Percentiles rank a stretch among this genome's conserved stretches.
Evolutionary conservation across 2,888 invertebrate genomes (phyloP).

Genomic region (Hypselothyrea guttata): DNA sequence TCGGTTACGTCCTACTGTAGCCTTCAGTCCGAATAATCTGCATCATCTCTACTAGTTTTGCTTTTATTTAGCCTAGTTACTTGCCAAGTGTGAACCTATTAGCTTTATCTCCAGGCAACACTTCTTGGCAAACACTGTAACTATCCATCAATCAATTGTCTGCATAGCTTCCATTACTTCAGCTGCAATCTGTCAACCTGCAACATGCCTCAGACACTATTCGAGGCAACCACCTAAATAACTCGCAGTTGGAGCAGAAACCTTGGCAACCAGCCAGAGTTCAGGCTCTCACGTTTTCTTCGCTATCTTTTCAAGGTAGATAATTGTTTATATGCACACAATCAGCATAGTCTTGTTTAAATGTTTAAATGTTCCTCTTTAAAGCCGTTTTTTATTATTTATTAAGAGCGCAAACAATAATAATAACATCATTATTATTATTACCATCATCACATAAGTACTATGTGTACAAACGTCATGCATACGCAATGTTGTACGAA

Average conservation of each 20-base stretch:
- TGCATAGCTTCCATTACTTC: conserved; percentile 1
- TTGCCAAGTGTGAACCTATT: conserved; percentile 4
- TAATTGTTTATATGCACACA: too few species aligned
- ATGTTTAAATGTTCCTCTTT: too few species aligned
- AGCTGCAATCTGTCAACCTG: conserved; percentile 33
- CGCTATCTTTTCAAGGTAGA: too few species aligned
- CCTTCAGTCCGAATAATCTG: too few species aligned
- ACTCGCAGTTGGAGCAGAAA: too few species aligned
- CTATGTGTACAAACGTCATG: conserved; percentile 52
- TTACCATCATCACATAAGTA: too few species aligned
- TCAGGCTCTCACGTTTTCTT: too few species aligned
- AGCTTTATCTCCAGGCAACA: conserved; percentile 8
- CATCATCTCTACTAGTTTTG: too few species aligned
- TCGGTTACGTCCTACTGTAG: too few species aligned
- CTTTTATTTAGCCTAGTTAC: too few species aligned
- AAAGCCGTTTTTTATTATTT: neutral
- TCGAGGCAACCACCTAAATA: neutral
- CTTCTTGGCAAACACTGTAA: neutral
- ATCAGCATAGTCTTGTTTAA: too few species aligned
- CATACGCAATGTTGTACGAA: conserved; percentile 51
- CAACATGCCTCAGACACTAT: conserved; percentile 24
- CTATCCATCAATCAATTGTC: conserved; percentile 42
- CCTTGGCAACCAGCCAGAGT: neutral
- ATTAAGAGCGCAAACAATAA: neutral
- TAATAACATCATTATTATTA: neutral